These are phyloP conservation scores for Macropus fuliginosus DNA, from an alignment of 2,797 vertebrate species.

Conservation along the genomic window DNA sequence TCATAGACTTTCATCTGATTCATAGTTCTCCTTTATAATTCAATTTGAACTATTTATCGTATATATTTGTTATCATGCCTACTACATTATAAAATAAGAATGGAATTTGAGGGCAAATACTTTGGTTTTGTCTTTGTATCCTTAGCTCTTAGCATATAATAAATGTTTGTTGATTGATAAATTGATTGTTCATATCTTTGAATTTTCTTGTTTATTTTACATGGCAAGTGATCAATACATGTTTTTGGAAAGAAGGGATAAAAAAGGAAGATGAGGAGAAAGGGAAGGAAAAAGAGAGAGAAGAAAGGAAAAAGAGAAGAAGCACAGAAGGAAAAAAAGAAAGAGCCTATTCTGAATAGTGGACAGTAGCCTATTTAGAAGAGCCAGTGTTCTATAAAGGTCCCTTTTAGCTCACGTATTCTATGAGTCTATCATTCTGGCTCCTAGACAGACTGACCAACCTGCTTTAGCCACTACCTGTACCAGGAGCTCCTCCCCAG, in stretches of 20 bases:
- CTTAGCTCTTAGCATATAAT: not conserved
- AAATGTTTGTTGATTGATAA: not conserved
- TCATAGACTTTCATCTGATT: not conserved
- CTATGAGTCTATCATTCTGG: not conserved
- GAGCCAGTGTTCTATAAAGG: not conserved
- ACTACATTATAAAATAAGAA: not conserved
- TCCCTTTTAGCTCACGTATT: not conserved
- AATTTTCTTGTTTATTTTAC: not conserved
- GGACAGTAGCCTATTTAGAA: not conserved
- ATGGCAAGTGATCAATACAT: not conserved
- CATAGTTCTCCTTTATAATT: not conserved
- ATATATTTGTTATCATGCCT: not conserved
- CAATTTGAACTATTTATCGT: not conserved
- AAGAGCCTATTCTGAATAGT: not conserved
- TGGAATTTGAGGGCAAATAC: not conserved
- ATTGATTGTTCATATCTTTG: not conserved
- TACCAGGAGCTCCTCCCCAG: not conserved
- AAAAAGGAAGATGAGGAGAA: not conserved
- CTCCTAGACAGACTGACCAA: not conserved
- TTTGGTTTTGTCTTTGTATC: not conserved
- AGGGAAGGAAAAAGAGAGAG: not conserved
- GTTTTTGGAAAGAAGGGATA: not conserved
- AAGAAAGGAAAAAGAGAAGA: not conserved
- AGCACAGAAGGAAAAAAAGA: not conserved
- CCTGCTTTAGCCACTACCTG: not conserved